A percentile compares a stretch with the other conserved stretches of the same genome.
Evolutionary conservation across 2,113 vertebrate genomes (phyloP).

Genomic region (Stictonetta naevosa): DNA sequence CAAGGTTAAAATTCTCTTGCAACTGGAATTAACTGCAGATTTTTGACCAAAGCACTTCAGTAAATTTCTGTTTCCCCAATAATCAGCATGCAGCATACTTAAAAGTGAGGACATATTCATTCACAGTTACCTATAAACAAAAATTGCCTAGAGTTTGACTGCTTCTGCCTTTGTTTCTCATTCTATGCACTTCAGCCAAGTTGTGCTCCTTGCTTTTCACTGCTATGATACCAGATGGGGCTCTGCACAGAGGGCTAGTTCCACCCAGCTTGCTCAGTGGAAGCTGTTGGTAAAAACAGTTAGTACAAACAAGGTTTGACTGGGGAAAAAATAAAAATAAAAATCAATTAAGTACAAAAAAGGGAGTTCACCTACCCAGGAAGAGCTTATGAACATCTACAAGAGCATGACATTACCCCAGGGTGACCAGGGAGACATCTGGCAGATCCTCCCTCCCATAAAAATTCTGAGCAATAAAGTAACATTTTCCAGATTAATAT

Average conservation of each 20-base stretch:
- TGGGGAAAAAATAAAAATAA: background rate
- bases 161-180: background rate
- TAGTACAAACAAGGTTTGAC: background rate
- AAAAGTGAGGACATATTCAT: background rate
- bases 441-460: background rate
- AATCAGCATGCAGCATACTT: background rate
- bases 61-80: background rate
- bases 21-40: background rate
- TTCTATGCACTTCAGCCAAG: background rate
- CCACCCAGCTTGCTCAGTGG: background rate
- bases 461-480: background rate
- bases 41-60: background rate
- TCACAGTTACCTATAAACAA: background rate
- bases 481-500: background rate
- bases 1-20: background rate
- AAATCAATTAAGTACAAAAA: background rate
- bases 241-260: background rate
- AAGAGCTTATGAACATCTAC: background rate
- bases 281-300: background rate
- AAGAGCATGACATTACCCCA: background rate
- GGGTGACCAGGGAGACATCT: background rate
- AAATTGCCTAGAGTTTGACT: background rate
- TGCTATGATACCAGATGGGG: background rate
- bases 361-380: background rate
- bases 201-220: background rate